A percentile compares a stretch with the other conserved stretches of the same genome.
Conservation (phyloP, 2,797 vertebrate genomes). For the Epinephelus awoara region DNA sequence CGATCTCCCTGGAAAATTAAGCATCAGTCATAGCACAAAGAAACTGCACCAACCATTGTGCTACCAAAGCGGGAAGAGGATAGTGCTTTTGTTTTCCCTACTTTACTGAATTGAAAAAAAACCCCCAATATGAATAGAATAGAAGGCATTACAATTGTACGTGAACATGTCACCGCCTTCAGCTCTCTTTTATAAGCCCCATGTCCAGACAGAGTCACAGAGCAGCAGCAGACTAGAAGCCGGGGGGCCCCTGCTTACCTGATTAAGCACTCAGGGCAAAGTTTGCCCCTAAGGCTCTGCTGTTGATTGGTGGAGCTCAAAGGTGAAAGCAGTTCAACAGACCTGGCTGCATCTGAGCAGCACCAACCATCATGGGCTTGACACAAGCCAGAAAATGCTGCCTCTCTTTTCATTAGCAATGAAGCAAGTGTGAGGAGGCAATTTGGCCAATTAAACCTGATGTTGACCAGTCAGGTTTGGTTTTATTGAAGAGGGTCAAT, state of each 20-base stretch:
- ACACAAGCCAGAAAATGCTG: conserved; percentile 5
- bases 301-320: conserved; percentile 63
- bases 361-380: background rate
- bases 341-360: conserved; percentile 23
- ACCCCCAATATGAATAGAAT: background rate
- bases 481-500: background rate
- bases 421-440: background rate
- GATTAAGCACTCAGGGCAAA: conserved; percentile 61
- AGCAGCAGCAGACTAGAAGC: conserved; percentile 15
- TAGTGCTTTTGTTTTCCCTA: too few relatives aligned
- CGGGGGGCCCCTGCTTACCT: conserved; percentile 29
- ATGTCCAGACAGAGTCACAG: background rate
- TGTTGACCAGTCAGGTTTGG: background rate
- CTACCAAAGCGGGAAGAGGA: too few relatives aligned
- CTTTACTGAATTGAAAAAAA: background rate
- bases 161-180: background rate
- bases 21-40: too few relatives aligned
- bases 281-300: conserved; percentile 45
- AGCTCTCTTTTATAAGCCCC: conserved; percentile 24
- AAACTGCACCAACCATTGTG: too few relatives aligned
- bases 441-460: background rate
- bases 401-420: background rate
- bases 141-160: background rate
- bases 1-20: too few relatives aligned
- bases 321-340: conserved; percentile 55